These are phyloP conservation scores for Agrotis clavis DNA, from an alignment of 2,888 invertebrate genomes.

Conservation along the genomic window DNA sequence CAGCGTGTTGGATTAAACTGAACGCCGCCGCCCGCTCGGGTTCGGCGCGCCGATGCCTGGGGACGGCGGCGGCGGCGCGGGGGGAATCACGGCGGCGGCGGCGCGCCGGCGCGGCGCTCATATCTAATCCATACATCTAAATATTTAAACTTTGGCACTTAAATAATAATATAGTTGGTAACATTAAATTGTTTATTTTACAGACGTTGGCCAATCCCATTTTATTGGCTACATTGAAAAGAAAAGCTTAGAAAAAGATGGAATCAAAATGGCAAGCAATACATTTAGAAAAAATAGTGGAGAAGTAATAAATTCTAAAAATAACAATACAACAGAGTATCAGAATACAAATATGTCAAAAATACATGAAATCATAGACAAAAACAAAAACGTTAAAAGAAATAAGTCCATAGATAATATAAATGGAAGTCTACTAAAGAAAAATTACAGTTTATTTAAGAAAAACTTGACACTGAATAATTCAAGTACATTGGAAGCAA, in stretches of 20 bases:
- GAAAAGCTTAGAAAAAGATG: neutral
- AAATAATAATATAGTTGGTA: no score
- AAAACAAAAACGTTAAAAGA: neutral
- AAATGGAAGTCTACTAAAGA: neutral
- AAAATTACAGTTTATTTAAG: neutral
- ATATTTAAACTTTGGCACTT: no score
- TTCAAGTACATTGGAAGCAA: neutral
- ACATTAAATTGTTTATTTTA: conserved; percentile 14
- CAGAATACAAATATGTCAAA: neutral
- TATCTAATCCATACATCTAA: no score
- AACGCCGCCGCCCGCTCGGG: no score
- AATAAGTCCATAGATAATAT: neutral
- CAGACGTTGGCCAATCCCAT: conserved; percentile 33
- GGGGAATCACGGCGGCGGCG: no score
- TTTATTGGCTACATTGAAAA: neutral
- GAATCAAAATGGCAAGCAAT: neutral
- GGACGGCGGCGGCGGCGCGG: no score
- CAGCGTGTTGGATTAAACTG: no score
- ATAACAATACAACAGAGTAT: no score
- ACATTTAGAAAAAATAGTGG: neutral
- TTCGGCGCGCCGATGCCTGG: no score
- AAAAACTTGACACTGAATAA: neutral
- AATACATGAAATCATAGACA: neutral
- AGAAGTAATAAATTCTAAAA: neutral
- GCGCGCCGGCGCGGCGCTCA: no score